Percentiles rank a stretch among this genome's conserved stretches.
Conservation (phyloP, 2,113 vertebrate species). For the Elachura formosa region DNA sequence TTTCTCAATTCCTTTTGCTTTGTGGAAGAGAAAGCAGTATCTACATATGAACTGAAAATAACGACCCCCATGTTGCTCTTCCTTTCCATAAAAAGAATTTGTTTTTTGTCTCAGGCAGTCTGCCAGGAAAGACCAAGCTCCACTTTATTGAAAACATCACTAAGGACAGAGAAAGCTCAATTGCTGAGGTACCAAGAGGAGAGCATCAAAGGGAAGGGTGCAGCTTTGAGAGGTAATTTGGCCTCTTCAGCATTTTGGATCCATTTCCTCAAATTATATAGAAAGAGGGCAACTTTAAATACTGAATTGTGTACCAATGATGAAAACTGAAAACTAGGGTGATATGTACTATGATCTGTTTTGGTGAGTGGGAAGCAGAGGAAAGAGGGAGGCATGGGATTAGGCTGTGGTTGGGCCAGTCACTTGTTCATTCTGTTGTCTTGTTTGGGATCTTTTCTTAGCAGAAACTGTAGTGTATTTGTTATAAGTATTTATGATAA, state of each 20-base stretch:
- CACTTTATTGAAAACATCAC: background rate
- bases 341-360: background rate
- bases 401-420: background rate
- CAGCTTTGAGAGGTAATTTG: background rate
- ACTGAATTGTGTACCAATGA: background rate
- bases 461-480: background rate
- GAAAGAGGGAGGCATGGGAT: background rate
- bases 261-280: background rate
- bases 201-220: background rate
- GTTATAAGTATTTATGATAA: background rate
- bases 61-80: background rate
- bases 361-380: background rate
- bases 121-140: slow-evolving; percentile 4
- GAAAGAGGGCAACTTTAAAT: background rate
- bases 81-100: background rate
- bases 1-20: background rate
- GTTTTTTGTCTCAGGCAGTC: background rate
- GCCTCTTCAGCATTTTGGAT: background rate
- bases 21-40: background rate
- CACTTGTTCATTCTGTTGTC: background rate
- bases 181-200: background rate
- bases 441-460: background rate
- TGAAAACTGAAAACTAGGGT: background rate
- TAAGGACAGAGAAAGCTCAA: background rate
- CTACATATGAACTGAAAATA: background rate